Conservation (phyloP, 30 jellyfish, hydroid and myxozoan species). For the Pelagia noctiluca region DNA sequence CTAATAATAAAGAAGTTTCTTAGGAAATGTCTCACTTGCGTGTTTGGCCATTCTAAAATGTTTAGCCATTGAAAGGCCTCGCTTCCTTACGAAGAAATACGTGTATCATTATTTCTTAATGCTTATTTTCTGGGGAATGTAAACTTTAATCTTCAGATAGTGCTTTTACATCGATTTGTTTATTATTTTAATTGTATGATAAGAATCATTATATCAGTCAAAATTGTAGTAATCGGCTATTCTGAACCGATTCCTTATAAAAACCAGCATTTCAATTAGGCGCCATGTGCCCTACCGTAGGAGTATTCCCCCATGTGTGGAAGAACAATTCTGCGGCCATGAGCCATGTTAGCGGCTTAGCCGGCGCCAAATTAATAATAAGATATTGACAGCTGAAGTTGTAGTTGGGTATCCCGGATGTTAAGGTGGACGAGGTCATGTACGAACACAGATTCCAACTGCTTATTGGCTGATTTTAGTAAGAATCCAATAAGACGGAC, state of each 20-base stretch:
- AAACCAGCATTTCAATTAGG: not conserved
- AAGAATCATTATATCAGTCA: not conserved
- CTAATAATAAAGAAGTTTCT: too few relatives aligned
- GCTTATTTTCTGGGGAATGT: too few relatives aligned
- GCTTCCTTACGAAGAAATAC: too few relatives aligned
- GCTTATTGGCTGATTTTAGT: constrained; percentile 41
- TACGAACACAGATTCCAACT: not conserved
- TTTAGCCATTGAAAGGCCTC: too few relatives aligned
- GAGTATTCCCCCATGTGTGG: too few relatives aligned
- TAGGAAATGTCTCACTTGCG: too few relatives aligned
- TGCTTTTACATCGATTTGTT: too few relatives aligned
- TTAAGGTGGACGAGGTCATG: constrained; percentile 6
- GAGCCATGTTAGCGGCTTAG: constrained; percentile 19
- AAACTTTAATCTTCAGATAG: too few relatives aligned
- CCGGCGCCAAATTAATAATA: constrained; percentile 68
- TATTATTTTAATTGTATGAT: too few relatives aligned
- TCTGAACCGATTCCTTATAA: not conserved
- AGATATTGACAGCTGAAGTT: constrained; percentile 70
- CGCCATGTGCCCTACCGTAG: not conserved
- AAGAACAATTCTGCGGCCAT: too few relatives aligned
- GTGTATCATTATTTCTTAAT: too few relatives aligned
- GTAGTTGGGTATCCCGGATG: constrained; percentile 74
- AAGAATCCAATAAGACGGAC: constrained; percentile 54
- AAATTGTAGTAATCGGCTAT: not conserved
- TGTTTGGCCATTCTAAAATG: too few relatives aligned